phyloP scores from a whole-genome alignment of 2,797 vertebrate genomes.

The Babyrousa celebensis region DNA sequence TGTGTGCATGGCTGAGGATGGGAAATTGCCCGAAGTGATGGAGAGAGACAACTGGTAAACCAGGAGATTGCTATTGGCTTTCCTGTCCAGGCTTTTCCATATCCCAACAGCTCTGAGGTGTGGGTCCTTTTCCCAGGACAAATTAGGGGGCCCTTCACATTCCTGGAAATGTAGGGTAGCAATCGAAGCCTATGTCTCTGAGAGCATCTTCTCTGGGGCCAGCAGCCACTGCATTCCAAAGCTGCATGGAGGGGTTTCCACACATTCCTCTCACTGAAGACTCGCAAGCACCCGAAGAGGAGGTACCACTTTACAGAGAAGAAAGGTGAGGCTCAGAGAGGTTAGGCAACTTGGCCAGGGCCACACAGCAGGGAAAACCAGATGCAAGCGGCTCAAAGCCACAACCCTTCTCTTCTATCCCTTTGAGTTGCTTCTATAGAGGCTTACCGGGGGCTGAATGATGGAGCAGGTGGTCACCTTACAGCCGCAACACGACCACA shows the following conservation, averaged over 20 bases:
- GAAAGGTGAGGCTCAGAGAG: neutral
- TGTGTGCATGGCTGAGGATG: rapidly evolving
- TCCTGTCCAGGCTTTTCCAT: no score
- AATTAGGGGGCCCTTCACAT: rapidly evolving
- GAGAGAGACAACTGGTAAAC: neutral
- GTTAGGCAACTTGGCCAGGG: neutral
- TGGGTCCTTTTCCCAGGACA: neutral
- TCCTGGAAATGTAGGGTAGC: rapidly evolving
- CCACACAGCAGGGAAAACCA: neutral
- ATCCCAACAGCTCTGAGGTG: rapidly evolving
- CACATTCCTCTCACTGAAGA: rapidly evolving
- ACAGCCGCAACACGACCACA: no score
- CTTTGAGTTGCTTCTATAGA: neutral
- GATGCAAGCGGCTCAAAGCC: neutral
- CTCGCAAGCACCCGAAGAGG: no score
- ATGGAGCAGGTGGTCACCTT: neutral
- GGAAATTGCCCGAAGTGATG: neutral
- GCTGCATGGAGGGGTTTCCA: rapidly evolving
- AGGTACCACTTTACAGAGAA: neutral
- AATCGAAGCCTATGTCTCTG: rapidly evolving
- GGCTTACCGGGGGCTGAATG: no score
- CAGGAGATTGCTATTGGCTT: neutral
- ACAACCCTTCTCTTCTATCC: no score
- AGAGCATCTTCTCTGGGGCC: rapidly evolving
- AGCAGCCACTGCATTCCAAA: rapidly evolving